Evolutionary conservation across 1,140 invertebrate genomes (phyloP).

Genomic region (Chrysomallon squamiferum): DNA sequence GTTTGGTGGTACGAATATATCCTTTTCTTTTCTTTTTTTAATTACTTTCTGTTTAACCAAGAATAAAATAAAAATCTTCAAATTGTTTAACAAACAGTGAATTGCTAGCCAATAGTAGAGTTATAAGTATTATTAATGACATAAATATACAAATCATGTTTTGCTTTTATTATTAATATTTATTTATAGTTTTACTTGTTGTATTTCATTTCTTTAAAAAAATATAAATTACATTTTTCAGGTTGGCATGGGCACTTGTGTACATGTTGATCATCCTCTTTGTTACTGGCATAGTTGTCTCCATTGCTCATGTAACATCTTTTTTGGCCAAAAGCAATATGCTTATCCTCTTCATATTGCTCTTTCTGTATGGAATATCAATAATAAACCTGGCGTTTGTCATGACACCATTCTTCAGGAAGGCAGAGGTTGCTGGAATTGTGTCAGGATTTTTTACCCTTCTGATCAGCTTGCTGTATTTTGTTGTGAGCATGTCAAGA

Average conservation of each 20-base stretch:
- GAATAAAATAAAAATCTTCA: no score
- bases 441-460: slow-evolving; percentile 80
- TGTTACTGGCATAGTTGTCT: slow-evolving; percentile 67
- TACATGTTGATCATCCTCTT: slow-evolving; percentile 71
- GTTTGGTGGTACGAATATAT: slow-evolving; percentile 85
- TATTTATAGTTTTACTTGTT: no score
- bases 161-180: no score
- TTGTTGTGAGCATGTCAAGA: slow-evolving; percentile 51
- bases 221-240: slow-evolving; percentile 62
- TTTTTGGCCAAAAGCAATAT: slow-evolving; percentile 80
- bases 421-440: slow-evolving; percentile 78
- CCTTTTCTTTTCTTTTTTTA: no score
- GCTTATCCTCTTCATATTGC: slow-evolving; percentile 78
- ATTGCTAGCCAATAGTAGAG: no score
- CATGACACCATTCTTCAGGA: slow-evolving; percentile 86
- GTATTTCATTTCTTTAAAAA: no score
- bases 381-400: slow-evolving; percentile 84
- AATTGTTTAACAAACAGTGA: no score
- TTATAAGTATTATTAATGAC: no score
- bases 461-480: slow-evolving; percentile 79
- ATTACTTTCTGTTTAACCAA: no score
- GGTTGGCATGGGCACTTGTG: slow-evolving; percentile 84
- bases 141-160: no score
- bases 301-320: slow-evolving; percentile 75
- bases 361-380: slow-evolving; percentile 80